Base-by-base conservation (phyloP, 1,140 invertebrate genomes). In the Sipha flava region DNA sequence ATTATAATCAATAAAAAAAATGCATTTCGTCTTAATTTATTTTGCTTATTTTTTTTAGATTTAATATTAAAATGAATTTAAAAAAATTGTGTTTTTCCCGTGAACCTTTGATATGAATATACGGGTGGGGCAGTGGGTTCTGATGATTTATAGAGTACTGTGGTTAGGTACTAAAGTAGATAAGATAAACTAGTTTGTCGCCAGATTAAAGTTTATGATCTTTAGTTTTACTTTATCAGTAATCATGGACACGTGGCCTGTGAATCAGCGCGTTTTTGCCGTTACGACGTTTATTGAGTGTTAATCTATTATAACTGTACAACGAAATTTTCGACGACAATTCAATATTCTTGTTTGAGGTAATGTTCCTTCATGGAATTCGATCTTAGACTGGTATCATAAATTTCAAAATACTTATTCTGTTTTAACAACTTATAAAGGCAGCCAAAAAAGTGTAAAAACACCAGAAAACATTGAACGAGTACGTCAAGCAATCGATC, bases 401-500 rank as follows among this genome's bases (percentile, higher is more conserved):
- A 49, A 49, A 49, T 49, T 45, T 45, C n/a, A n/a, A n/a, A n/a
- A n/a, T n/a, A n/a, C n/a, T n/a, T n/a, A n/a, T n/a, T n/a, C n/a
- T 37, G 37, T 37, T 37, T 37, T 9, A 37, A 37, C 37, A 70
- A 52, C 80, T 52, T 80, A 70, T 49, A 79, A 62, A 64, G 72
- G 49, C 80, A 72, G 79, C 66, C 54, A 57, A 23, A 21, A 81
- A 80, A 81, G 62, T 73, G 81, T 72, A 64, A 66, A 81, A 59
- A 81, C 79, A 37, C 73, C 81, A 21, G 81, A 81, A 80, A 79
- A 82, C 64, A 79, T 81, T 49, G 75, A 81, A 70, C 79, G 73
- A 70, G 82, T 82, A 68, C 79, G 79, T 59, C 47, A 37, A 79
- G 82, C 81, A 45, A 68, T 82, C 12, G 37, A 52, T 57, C 49